Evolutionary conservation across 2,888 invertebrate species (phyloP), one percentile per base, ranked within the genome.

Genomic region (Cecidostiba fungosa): DNA sequence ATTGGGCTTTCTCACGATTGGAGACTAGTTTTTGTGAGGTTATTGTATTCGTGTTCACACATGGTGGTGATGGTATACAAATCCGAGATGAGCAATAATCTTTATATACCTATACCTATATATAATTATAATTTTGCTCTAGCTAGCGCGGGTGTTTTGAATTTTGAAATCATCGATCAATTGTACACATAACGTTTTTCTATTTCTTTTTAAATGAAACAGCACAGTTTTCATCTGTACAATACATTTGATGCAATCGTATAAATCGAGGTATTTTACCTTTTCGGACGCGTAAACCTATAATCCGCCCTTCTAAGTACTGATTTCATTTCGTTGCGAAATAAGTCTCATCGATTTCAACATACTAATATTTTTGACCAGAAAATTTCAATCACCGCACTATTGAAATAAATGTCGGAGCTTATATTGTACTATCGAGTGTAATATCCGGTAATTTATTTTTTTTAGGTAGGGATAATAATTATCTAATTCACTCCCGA

Each of bases 1-100:
- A 54, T 76, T 50, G 32, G 29, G n/a, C 26, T 70, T 47, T 70
- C 36, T 5, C 2, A 16, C 36, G 36, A 36, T 70, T 32, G 80
- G 39, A 54, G 50, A 23, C 29, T 26, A 66, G 19, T 74, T 82
- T 76, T 82, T 32, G 62, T 50, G 54, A 72, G 80, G 80, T 80
- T 80, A 80, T 54, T 72, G 43, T 14, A 36, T 54, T 54, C 26
- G 72, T 70, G 36, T 72, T 80, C 54, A 36, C 72, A 50, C 29
- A 23, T 66, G 77, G n/a, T 43, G 29, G 19, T 19, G 26, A 66
- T 66, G 43, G 59, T 4, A 39, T 16, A 36, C 3, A 23, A 23
- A 36, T 4, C 12, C 4, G 3, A 16, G n/a, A 59, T 29, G 32
- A 23, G 59, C 10, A 19, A 32, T n/a, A 6, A 6, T 74, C 23